Base-by-base conservation (phyloP, 1,140 invertebrate genomes). In the Drosophila serrata region DNA sequence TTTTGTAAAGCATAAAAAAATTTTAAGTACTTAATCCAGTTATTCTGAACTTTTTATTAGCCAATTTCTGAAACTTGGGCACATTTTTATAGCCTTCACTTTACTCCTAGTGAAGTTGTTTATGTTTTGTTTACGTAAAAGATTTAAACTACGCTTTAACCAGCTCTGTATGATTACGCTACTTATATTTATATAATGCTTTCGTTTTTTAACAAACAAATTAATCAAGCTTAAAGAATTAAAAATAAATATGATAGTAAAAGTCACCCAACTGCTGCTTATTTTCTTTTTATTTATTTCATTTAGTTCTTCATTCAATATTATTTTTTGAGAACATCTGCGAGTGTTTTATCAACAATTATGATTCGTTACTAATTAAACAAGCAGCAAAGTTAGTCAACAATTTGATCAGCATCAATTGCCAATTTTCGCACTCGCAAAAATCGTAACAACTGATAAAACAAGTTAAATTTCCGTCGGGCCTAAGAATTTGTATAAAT, bases 381-480 rank as follows among this genome's bases (percentile, higher is more conserved):
- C 60, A 57, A 37, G 29, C 33, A 17, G 4, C 11, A n/a, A 48
- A 37, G 49, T 31, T n/a, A 17, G 53, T 72, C 17, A 73, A 60
- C 45, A 75, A 48, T 65, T 64, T 63, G 59, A 75, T 64, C 29
- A 19, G 24, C 19, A 24, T 37, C n/a, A 75, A 40, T 75, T 65
- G 70, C 60, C 45, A 75, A 75, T 74, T 39, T 72, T 43, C 24
- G 11, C 33, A 53, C 8, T 31, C 19, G 53, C 57, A 12, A n/a
- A 74, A 49, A 31, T 53, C 39, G 17, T 31, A 53, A 55, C 73
- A 75, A 57, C 60, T 75, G 73, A 58, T 57, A 45, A 27, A 75
- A 75, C 60, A 75, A 65, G 19, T 12, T 37, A 0, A 29, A 24
- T 12, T 51, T 74, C 15, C 31, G 15, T 15, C 35, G 9, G 0